Evolutionary conservation across 2,888 invertebrate species (phyloP).

Genomic region (Euzophera pinguis): DNA sequence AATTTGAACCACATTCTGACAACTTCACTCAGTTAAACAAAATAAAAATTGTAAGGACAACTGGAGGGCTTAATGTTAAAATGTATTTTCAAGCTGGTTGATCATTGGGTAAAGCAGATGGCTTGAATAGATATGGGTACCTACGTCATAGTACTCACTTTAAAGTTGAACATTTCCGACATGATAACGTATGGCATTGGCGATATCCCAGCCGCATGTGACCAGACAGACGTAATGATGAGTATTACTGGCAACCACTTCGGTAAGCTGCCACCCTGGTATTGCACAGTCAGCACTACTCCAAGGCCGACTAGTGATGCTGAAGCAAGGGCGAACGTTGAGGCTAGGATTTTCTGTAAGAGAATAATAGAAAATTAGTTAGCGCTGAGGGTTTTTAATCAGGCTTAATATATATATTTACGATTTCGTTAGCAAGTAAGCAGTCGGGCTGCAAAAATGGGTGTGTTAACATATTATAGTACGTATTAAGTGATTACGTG

Average conservation of each 20-base stretch:
- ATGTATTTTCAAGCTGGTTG: too few relatives aligned
- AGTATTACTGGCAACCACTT: conserved; percentile 38
- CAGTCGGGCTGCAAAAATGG: too few relatives aligned
- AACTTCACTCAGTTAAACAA: too few relatives aligned
- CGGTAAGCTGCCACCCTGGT: conserved; percentile 29
- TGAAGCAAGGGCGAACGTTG: conserved; percentile 26
- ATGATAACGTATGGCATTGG: conserved; percentile 45
- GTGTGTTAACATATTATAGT: too few relatives aligned
- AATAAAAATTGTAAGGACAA: too few relatives aligned
- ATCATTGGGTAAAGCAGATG: too few relatives aligned
- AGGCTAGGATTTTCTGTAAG: conserved; percentile 34
- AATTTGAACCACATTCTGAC: too few relatives aligned
- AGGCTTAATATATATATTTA: neutral
- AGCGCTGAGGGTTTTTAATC: too few relatives aligned
- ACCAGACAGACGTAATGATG: conserved; percentile 31
- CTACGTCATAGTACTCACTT: conserved; percentile 34
- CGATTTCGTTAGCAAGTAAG: too few relatives aligned
- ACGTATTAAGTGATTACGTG: too few relatives aligned
- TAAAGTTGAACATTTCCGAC: conserved; percentile 51
- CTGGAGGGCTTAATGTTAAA: too few relatives aligned
- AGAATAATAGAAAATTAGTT: neutral
- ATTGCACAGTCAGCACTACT: conserved; percentile 31
- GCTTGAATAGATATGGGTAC: too few relatives aligned
- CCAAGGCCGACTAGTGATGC: conserved; percentile 32
- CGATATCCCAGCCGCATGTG: conserved; percentile 40